Base-by-base conservation (phyloP, 37 sponge, comb jelly and placozoan genomes). In the Hormiphora californensis region DNA sequence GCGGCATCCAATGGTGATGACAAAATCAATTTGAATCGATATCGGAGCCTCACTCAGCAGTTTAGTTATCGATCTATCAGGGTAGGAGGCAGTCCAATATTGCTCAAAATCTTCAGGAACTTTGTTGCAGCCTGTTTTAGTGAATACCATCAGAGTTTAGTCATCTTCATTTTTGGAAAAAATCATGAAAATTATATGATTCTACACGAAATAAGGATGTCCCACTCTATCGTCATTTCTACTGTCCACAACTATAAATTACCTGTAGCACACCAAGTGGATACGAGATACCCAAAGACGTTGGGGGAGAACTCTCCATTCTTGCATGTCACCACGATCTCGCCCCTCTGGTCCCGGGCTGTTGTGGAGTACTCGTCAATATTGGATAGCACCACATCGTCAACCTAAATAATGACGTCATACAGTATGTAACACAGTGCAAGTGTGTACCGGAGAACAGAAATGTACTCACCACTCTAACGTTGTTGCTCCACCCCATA, bases 401-500 rank as follows among this genome's bases (percentile, higher is more conserved):
- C 27, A 5, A 57, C 61, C 61, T 57, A 30, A 19, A 15, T 23
- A 57, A 30, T 49, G 53, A 17, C 9, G 53, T 17, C 15, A 15
- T 49, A 17, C 9, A 49, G 12, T 17, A 49, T 9, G 15, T 49
- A 49, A 9, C 15, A n/a, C n/a, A n/a, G 53, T 9, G 15, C 53
- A 49, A 9, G 53, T 49, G 53, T 17, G 9, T 17, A 9, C 15
- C 9, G 15, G 15, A 49, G 9, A 17, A 49, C 53, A 49, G 12
- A 49, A 17, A 17, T 49, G 12, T 49, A 17, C 53, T 57, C 27
- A 57, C 61, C 23, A 30, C 27, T 57, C 61, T 57, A 30, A 57
- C 27, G 61, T 57, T 57, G 61, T 57, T 57, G 61, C 61, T 57
- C 61, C 61, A 57, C n/a, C 61, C 61, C 61, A 57, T 57, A 30